Percentiles rank a stretch among this genome's conserved stretches.
These are phyloP conservation scores for Salvator merianae DNA, from an alignment of 2,113 vertebrate species.

Conservation along the genomic window DNA sequence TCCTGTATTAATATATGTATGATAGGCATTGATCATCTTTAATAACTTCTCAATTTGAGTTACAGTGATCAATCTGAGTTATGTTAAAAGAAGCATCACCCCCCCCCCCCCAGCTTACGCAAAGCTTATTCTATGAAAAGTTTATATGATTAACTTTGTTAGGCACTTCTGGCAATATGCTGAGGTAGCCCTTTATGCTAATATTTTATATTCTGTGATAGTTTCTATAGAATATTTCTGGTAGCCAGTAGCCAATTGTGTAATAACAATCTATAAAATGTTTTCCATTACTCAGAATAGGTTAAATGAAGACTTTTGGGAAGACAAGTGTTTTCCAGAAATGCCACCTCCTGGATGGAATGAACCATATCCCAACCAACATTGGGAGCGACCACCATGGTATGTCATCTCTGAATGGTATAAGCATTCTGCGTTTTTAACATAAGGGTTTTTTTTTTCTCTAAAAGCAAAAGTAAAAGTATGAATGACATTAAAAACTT, in stretches of 20 bases:
- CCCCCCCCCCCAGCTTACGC: too few species aligned
- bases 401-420: neutral
- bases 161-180: neutral
- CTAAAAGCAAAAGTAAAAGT: too few species aligned
- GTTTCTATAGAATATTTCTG: neutral
- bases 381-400: neutral
- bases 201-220: neutral
- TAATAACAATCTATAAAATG: neutral
- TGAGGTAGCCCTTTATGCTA: neutral
- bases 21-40: too few species aligned
- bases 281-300: neutral
- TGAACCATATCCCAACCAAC: neutral
- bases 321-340: neutral
- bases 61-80: too few species aligned
- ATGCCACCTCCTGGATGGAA: neutral
- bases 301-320: neutral
- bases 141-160: neutral
- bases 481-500: neutral
- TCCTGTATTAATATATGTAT: too few species aligned
- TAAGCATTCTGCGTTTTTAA: too few species aligned
- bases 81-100: too few species aligned
- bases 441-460: too few species aligned
- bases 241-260: neutral
- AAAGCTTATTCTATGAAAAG: too few species aligned
- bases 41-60: too few species aligned